These are phyloP conservation scores for Bettongia penicillata DNA, from an alignment of 2,113 vertebrate species.

Conservation along the genomic window DNA sequence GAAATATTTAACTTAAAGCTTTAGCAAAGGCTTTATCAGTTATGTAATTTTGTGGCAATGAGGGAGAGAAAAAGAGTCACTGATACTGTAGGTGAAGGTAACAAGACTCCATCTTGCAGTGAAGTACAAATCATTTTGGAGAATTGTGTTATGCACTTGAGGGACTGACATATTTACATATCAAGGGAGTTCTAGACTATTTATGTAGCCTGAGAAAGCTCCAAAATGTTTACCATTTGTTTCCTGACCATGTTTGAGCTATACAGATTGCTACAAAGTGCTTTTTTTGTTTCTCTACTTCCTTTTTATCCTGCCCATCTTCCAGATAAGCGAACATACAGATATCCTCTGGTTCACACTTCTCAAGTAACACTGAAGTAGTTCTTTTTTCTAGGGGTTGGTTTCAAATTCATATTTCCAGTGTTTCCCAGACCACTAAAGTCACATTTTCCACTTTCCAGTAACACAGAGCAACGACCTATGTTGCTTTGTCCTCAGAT, in stretches of 20 bases:
- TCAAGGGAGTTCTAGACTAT: neutral
- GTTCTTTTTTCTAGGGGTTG: neutral
- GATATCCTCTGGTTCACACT: neutral
- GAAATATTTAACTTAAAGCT: neutral
- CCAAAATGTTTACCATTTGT: no score
- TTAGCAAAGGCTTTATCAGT: neutral
- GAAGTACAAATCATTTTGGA: neutral
- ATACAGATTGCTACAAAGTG: neutral
- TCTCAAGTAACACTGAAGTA: neutral
- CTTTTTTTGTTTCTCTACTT: neutral
- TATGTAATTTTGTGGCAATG: neutral
- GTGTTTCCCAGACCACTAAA: neutral
- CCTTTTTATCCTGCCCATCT: neutral
- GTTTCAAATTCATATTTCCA: slow-evolving; percentile 1
- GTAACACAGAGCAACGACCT: neutral
- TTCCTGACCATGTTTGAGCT: neutral
- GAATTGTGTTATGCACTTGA: neutral
- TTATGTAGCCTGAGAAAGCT: neutral
- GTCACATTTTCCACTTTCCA: neutral
- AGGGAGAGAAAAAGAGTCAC: no score
- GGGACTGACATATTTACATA: neutral
- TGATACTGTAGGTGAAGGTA: neutral
- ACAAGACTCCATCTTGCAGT: neutral
- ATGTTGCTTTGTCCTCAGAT: neutral
- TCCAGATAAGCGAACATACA: neutral